Conservation (phyloP, 2,113 vertebrate genomes). For the Merops nubicus region DNA sequence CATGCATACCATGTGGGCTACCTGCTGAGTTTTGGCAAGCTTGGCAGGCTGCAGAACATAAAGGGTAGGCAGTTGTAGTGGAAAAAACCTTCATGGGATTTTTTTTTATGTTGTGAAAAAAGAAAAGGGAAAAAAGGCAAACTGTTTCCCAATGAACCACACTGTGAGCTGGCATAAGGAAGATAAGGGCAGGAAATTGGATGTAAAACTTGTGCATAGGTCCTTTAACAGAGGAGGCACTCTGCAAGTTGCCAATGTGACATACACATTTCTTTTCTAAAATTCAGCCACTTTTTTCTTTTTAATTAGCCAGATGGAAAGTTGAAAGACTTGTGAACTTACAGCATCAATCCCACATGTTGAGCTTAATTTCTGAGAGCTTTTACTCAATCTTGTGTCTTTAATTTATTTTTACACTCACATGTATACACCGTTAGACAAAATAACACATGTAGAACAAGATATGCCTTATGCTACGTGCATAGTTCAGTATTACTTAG, state of each 20-base stretch:
- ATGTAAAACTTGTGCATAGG: constrained; percentile 75
- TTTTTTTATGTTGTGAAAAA: constrained; percentile 70
- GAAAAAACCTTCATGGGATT: constrained; percentile 78
- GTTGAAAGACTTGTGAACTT: constrained; percentile 75
- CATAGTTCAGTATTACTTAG: neutral
- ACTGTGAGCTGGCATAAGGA: constrained; percentile 79
- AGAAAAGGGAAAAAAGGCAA: neutral
- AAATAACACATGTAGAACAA: constrained; percentile 4
- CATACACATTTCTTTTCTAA: constrained; percentile 69
- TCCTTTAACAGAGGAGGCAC: constrained; percentile 68
- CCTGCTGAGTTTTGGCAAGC: constrained; percentile 84
- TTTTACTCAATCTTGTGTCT: constrained; percentile 46
- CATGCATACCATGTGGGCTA: constrained; percentile 80
- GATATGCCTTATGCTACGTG: neutral
- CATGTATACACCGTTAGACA: constrained; percentile 26
- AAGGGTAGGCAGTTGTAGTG: constrained; percentile 76
- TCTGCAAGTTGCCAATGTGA: constrained; percentile 70
- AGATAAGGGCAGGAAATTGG: constrained; percentile 79
- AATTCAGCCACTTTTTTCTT: constrained; percentile 73
- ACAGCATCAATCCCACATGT: constrained; percentile 77
- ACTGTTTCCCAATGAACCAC: constrained; percentile 73
- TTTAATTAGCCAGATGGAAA: constrained; percentile 80
- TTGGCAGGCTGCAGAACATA: constrained; percentile 77
- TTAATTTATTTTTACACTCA: constrained; percentile 62
- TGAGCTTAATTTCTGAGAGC: constrained; percentile 46